Conservation (phyloP, 2,888 invertebrate genomes). For the Sphaerophoria taeniata region DNA sequence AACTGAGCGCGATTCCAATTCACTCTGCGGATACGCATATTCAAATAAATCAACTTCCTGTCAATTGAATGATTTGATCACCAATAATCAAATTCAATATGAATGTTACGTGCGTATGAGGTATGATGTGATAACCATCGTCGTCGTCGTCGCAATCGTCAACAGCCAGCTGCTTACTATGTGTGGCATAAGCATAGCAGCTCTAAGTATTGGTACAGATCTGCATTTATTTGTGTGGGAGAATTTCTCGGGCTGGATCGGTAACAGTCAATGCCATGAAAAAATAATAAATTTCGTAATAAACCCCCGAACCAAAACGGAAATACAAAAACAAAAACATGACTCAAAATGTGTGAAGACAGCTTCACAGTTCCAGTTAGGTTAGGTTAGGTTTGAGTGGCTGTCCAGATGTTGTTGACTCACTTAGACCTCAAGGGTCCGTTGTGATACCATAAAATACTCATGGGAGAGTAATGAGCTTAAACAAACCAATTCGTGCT, state of each 20-base stretch:
- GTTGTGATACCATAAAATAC: no score
- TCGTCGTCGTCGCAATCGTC: conserved; percentile 68
- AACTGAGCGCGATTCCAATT: no score
- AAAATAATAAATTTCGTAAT: conserved; percentile 59
- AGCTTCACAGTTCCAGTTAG: no score
- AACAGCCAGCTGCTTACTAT: conserved; percentile 75
- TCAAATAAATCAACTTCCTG: conserved; percentile 74
- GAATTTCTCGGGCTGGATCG: conserved; percentile 60
- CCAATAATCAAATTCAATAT: conserved; percentile 75
- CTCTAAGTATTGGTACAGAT: conserved; percentile 15
- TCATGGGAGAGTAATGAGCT: no score
- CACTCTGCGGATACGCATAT: conserved; percentile 55
- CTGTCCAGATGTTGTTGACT: no score
- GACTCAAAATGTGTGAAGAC: conserved; percentile 64
- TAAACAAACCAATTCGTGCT: no score
- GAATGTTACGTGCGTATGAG: conserved; percentile 48
- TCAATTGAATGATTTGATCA: conserved; percentile 74
- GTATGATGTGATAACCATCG: no score
- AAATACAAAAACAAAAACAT: conserved; percentile 58
- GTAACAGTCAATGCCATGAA: conserved; percentile 48
- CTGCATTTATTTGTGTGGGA: conserved; percentile 28
- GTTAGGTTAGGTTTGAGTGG: no score
- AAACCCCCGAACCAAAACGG: conserved; percentile 70
- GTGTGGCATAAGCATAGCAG: conserved; percentile 34
- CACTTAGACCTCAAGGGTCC: no score